phyloP scores from a whole-genome alignment of 1,140 invertebrate genomes.

The Drosophila ambigua region DNA sequence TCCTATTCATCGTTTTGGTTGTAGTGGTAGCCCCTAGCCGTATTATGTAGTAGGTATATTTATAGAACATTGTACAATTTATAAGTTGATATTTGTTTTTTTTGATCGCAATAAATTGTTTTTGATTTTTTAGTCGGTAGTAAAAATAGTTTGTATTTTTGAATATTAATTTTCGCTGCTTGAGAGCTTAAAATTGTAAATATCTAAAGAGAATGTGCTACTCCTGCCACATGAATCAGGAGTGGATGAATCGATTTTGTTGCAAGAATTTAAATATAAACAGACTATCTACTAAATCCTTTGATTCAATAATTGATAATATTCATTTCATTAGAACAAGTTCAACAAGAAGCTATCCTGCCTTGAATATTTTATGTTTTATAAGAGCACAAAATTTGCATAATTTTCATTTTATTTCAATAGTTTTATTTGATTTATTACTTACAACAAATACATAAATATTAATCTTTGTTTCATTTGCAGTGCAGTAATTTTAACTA shows the following conservation, averaged over 20 bases:
- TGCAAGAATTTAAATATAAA: no score
- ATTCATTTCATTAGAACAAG: neutral
- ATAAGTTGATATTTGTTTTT: slow-evolving; percentile 68
- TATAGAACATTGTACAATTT: slow-evolving; percentile 49
- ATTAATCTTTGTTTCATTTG: slow-evolving; percentile 52
- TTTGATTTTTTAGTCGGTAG: slow-evolving; percentile 61
- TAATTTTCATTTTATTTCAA: slow-evolving; percentile 41
- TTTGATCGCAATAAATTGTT: slow-evolving; percentile 63
- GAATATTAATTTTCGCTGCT: neutral
- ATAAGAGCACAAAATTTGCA: no score
- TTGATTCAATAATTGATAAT: neutral
- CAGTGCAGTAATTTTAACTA: slow-evolving; percentile 58
- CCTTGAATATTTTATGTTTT: no score
- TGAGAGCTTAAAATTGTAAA: no score
- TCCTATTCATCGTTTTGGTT: slow-evolving; percentile 57
- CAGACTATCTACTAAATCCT: neutral
- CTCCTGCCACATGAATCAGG: neutral
- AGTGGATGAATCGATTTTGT: no score
- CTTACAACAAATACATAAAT: slow-evolving; percentile 75
- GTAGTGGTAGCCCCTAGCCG: slow-evolving; percentile 47
- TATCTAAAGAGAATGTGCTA: no score
- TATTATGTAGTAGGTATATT: slow-evolving; percentile 32
- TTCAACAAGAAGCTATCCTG: no score
- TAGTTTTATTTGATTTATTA: slow-evolving; percentile 51
- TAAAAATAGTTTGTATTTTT: slow-evolving; percentile 9